Evolutionary conservation across 2,797 vertebrate genomes (phyloP).

Genomic region (Sylvia borin): DNA sequence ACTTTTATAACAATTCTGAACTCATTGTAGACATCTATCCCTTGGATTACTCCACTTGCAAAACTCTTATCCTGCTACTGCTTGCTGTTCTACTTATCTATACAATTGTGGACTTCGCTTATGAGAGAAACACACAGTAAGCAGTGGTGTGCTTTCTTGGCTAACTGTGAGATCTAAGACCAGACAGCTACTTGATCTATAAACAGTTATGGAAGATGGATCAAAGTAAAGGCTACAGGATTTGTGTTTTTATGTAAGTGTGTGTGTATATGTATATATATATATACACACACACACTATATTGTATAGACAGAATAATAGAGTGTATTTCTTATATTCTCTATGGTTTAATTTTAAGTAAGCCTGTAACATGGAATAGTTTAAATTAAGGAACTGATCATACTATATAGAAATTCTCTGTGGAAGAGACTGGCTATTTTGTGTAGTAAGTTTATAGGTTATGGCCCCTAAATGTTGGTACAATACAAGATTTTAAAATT

Average conservation of each 20-base stretch:
- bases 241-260: fast-evolving
- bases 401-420: not conserved
- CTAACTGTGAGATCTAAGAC: not conserved
- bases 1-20: not conserved
- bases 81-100: not conserved
- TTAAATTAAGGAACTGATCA: not conserved
- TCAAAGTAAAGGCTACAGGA: not conserved
- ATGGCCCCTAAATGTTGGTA: not conserved
- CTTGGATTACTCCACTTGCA: not conserved
- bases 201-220: not conserved
- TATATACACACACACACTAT: no score
- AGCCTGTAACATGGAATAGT: not conserved
- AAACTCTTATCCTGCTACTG: not conserved
- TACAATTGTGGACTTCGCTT: not conserved
- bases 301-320: not conserved
- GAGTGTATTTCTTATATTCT: not conserved
- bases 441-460: not conserved
- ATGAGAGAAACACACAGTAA: not conserved
- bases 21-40: not conserved
- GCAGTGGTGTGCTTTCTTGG: not conserved
- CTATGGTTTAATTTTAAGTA: not conserved
- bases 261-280: no score
- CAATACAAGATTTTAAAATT: not conserved
- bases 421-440: not conserved
- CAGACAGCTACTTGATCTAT: not conserved